Conservation (phyloP, 2,113 vertebrate species). For the Poicephalus gulielmi region DNA sequence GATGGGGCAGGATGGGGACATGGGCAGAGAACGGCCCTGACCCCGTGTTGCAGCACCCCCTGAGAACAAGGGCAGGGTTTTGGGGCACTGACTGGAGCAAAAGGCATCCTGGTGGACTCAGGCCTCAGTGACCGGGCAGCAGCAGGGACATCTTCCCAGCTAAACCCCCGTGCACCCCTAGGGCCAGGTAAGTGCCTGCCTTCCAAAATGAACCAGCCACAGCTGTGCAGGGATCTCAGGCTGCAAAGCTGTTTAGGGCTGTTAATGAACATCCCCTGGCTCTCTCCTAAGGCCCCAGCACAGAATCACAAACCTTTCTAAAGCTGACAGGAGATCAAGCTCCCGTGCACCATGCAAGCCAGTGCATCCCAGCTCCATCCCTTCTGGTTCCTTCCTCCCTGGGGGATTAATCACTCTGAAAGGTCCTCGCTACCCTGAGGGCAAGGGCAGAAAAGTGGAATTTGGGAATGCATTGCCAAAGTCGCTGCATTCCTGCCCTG, state of each 20-base stretch:
- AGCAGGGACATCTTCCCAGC: constrained; percentile 8
- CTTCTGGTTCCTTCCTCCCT: constrained; percentile 2
- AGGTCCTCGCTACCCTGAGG: background rate
- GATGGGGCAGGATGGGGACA: background rate
- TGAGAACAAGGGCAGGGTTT: background rate
- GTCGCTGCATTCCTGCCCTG: background rate
- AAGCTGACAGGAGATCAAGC: background rate
- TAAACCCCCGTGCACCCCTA: background rate
- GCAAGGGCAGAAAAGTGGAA: background rate
- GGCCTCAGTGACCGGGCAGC: background rate
- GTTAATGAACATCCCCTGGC: rapidly evolving
- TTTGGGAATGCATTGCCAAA: background rate
- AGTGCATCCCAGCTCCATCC: background rate
- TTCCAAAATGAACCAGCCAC: background rate
- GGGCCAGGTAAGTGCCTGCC: constrained; percentile 41
- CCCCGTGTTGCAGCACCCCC: background rate
- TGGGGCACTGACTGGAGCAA: background rate
- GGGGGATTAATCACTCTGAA: constrained; percentile 14
- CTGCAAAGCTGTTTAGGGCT: background rate
- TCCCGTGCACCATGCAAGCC: background rate
- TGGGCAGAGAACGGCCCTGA: background rate
- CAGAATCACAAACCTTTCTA: background rate
- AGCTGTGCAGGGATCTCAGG: background rate
- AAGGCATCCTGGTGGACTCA: background rate
- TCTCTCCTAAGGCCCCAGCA: background rate